Conservation (phyloP, 2,797 vertebrate genomes). For the Varecia variegata region DNA sequence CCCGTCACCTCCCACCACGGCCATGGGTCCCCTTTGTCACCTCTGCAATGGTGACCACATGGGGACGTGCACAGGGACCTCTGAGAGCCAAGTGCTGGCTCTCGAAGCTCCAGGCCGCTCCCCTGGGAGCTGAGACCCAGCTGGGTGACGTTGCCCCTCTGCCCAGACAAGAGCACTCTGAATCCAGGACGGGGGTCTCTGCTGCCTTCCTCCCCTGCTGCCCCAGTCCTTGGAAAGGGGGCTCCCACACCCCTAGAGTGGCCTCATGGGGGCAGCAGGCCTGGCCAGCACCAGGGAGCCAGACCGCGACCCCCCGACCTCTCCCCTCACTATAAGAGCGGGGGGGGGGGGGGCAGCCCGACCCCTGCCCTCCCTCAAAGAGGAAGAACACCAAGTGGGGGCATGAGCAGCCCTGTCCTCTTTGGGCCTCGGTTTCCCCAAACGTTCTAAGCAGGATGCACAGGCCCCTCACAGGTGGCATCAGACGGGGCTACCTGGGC, state of each 20-base stretch:
- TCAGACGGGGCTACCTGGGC: rapidly evolving
- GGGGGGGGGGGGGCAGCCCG: too few species aligned
- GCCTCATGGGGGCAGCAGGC: background rate
- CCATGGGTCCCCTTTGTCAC: background rate
- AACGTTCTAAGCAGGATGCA: rapidly evolving
- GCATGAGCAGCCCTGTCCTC: too few species aligned
- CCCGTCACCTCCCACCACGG: rapidly evolving
- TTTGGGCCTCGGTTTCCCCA: background rate
- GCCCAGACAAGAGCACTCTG: rapidly evolving
- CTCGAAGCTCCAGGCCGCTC: rapidly evolving
- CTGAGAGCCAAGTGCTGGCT: rapidly evolving
- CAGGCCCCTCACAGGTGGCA: background rate
- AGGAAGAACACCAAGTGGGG: rapidly evolving
- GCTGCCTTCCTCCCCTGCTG: background rate
- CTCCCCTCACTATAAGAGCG: background rate
- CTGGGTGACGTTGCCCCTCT: rapidly evolving
- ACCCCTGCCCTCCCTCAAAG: background rate
- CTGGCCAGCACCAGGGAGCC: too few species aligned
- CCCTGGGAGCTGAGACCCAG: background rate
- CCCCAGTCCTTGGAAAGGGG: background rate
- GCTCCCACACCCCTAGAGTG: background rate
- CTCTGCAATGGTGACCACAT: rapidly evolving
- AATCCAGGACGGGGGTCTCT: background rate
- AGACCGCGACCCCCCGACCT: rapidly evolving
- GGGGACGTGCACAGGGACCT: background rate